phyloP scores from a whole-genome alignment of 2,797 vertebrate species.

The Nannoperca obscura region DNA sequence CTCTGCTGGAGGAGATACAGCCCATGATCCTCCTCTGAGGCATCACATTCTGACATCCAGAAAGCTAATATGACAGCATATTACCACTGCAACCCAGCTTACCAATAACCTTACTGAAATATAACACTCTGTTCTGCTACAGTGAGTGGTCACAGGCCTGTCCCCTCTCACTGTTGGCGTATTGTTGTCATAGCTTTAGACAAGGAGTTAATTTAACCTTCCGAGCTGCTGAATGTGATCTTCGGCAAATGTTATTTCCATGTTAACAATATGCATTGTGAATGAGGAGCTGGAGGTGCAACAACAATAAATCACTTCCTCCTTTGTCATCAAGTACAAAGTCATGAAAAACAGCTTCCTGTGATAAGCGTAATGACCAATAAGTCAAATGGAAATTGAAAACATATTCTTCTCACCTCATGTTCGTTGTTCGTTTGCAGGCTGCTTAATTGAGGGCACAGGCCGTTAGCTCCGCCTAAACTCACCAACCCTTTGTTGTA shows the following conservation, averaged over 20 bases:
- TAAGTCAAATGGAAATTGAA: conserved; percentile 48
- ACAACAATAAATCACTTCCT: conserved; percentile 47
- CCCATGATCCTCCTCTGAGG: conserved; percentile 62
- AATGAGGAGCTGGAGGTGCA: conserved; percentile 29
- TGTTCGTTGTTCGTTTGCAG: conserved; percentile 18
- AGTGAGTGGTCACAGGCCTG: conserved; percentile 33
- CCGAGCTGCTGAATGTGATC: conserved; percentile 39
- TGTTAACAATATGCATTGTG: conserved; percentile 42
- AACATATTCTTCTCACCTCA: conserved; percentile 33
- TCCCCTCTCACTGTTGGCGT: conserved; percentile 19
- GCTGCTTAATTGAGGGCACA: conserved; percentile 49
- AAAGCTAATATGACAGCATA: conserved; percentile 71
- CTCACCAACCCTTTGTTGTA: background rate
- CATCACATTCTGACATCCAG: conserved; percentile 64
- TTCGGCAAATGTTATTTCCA: conserved; percentile 50
- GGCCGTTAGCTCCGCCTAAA: conserved; percentile 18
- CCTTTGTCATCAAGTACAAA: conserved; percentile 48
- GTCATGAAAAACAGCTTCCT: conserved; percentile 50
- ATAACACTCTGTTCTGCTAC: conserved; percentile 42
- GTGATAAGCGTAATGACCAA: conserved; percentile 46
- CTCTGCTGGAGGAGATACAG: conserved; percentile 59
- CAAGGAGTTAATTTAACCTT: conserved; percentile 62
- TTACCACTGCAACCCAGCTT: conserved; percentile 58
- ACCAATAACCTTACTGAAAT: conserved; percentile 62
- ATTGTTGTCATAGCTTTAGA: conserved; percentile 43